Base-by-base conservation (phyloP, 1,140 invertebrate genomes). In the Carcinoscorpius rotundicauda region DNA sequence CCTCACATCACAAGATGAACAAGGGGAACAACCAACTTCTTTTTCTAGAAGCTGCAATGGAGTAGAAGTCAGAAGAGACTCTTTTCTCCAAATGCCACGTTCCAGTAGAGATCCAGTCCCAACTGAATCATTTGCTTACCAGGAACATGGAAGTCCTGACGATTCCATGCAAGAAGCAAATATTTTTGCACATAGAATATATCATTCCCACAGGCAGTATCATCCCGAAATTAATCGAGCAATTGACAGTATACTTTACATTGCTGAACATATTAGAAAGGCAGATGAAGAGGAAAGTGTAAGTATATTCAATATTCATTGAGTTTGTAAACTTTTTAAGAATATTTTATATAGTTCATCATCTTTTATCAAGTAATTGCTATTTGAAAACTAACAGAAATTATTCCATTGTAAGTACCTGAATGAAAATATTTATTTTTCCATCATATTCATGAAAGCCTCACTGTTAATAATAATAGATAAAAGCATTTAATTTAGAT, bases 181-280 rank as follows among this genome's bases (percentile, higher is more conserved):
- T n/a, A 50, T 61, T 29, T 29, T 29, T 29, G 29, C 29, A n/a
- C 63, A 66, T 59, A 59, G 64, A 52, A 55, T 11, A 3, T 3
- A 49, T 29, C n/a, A n/a, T 4, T 11, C 60, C 8, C 58, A 67
- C 49, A 62, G 60, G 51, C 66, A 57, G 51, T 68, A 68, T 50
- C 49, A 69, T 52, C 85, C 88, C 3, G 92, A 95, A 73, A 86
- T 97, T 29, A 81, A 93, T 66, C 87, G 89, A 60, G 94, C 94
- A 53, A 82, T 98, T 57, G 86, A 96, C 76, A 92, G 93, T 67
- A 93, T 97, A 49, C 82, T 91, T 70, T 97, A 95, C 79, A 97
- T 98, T 75, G 94, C 94, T 49, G 92, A 97, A 77, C 94, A 98
- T 77, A 93, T 98, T 71, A 94, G 93, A 78, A 88, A 95, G 75